Conservation (phyloP, 2,797 vertebrate species). For the Odontamblyopus lacepedii region DNA sequence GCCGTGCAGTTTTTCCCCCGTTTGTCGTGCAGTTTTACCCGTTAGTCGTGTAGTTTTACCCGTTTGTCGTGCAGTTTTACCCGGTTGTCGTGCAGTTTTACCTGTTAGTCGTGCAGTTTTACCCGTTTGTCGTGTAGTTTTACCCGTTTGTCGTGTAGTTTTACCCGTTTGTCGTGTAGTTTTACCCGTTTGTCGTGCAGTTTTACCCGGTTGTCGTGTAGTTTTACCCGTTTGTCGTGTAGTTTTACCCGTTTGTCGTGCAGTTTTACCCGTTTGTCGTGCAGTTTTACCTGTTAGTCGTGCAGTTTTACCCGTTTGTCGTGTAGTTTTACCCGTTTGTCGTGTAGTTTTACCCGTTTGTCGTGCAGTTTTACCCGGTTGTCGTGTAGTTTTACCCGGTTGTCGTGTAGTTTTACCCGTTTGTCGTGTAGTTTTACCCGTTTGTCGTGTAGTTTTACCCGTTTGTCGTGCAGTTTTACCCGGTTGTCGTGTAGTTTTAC, state of each 20-base stretch:
- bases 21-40: conserved; percentile 34
- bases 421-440: conserved; percentile 41
- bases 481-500: conserved; percentile 34
- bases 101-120: conserved; percentile 2
- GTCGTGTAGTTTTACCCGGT: conserved; percentile 14
- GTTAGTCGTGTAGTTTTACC: conserved; percentile 33
- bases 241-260: too few species aligned
- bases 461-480: conserved; percentile 28
- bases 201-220: too few species aligned
- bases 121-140: conserved; percentile 33
- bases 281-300: too few species aligned
- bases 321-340: too few species aligned
- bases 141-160: conserved; percentile 34
- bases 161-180: too few species aligned
- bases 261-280: conserved; percentile 34
- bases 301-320: conserved; percentile 34
- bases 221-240: conserved; percentile 34
- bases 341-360: conserved; percentile 34
- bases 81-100: conserved; percentile 43
- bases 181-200: conserved; percentile 34
- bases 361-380: too few species aligned
- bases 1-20: not conserved
- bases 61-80: conserved; percentile 34
- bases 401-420: conserved; percentile 19
- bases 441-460: too few species aligned